Conservation (phyloP, 1,140 invertebrate species). For the Zaprionus capensis region DNA sequence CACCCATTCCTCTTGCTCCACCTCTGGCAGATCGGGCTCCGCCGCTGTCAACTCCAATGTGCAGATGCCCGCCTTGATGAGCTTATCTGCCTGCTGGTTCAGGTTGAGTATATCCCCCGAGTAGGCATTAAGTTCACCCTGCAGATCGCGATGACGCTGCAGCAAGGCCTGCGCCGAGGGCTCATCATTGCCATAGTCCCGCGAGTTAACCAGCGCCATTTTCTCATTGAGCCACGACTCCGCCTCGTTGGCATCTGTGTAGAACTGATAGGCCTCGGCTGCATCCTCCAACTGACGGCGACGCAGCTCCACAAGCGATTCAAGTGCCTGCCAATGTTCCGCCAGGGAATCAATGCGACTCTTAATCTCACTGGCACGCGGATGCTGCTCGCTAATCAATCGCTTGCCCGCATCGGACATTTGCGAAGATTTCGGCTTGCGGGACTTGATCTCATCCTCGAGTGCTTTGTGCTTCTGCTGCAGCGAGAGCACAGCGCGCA, state of each 20-base stretch:
- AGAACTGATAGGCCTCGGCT: conserved; percentile 97
- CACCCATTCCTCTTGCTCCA: conserved; percentile 91
- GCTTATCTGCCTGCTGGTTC: conserved; percentile 92
- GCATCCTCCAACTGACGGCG: conserved; percentile 96
- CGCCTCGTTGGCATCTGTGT: conserved; percentile 98
- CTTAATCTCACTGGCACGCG: conserved; percentile 90
- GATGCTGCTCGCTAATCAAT: conserved; percentile 91
- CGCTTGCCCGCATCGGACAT: conserved; percentile 90
- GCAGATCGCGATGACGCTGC: conserved; percentile 93
- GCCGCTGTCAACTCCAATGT: conserved; percentile 89
- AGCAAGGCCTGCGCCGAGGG: conserved; percentile 93
- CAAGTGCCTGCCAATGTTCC: conserved; percentile 93
- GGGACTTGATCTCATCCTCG: conserved; percentile 95
- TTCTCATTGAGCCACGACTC: conserved; percentile 99
- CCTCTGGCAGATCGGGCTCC: conserved; percentile 87
- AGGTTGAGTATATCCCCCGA: conserved; percentile 94
- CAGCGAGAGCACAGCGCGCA: conserved; percentile 94
- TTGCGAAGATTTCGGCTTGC: conserved; percentile 92
- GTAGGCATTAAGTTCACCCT: conserved; percentile 96
- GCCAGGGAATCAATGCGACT: conserved; percentile 92
- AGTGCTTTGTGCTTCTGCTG: conserved; percentile 98
- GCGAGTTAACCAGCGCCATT: conserved; percentile 93
- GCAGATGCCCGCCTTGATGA: conserved; percentile 92
- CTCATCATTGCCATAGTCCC: conserved; percentile 95
- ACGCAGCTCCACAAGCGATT: conserved; percentile 92